Base-by-base conservation (phyloP, 2,888 invertebrate genomes). In the Diaperis boleti region DNA sequence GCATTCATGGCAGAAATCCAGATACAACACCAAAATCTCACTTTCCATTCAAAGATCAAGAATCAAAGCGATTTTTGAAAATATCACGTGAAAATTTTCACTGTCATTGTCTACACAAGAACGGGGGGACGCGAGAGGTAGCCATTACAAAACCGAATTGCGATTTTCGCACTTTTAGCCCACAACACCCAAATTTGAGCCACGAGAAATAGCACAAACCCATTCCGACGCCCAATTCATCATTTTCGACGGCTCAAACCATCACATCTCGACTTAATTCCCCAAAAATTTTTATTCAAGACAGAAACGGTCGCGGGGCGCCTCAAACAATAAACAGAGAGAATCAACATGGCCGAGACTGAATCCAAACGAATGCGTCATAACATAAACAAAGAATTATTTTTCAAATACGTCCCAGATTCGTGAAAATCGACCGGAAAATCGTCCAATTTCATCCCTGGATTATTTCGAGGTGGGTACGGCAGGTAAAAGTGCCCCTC, bases 101-200 rank as follows among this genome's bases (percentile, higher is more conserved):
- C 85, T 86, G 86, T 86, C 86, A 87, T 81, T 83, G 84, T 85
- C 84, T 84, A 84, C 63, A 84, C 62, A 83, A 85, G 84, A 84
- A 84, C 86, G 85, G 87, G 86, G 87, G 86, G 86, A 86, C 86
- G 86, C 86, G 85, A 85, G 85, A 85, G 85, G 84, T 85, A 85
- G 87, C 87, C 86, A 87, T 87, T 85, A 85, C 82, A 83, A 83
- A 84, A 83, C 83, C 82, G 67, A 65, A 45, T 59, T 62, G 62
- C 47, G 61, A 69, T 66, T 69, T 68, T 64, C 52, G 26, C 50
- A 18, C 57, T 39, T 61, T 56, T 20, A 54, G 18, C n/a, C 44
- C 17, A 8, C 14, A 13, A 17, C 8, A 6, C 47, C 29, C 7
- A 15, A n/a, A 37, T 7, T 3, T 5, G 8, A 26, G 20, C 52